These are phyloP conservation scores for Megaceryle alcyon DNA, from an alignment of 2,797 vertebrate species.

Conservation along the genomic window DNA sequence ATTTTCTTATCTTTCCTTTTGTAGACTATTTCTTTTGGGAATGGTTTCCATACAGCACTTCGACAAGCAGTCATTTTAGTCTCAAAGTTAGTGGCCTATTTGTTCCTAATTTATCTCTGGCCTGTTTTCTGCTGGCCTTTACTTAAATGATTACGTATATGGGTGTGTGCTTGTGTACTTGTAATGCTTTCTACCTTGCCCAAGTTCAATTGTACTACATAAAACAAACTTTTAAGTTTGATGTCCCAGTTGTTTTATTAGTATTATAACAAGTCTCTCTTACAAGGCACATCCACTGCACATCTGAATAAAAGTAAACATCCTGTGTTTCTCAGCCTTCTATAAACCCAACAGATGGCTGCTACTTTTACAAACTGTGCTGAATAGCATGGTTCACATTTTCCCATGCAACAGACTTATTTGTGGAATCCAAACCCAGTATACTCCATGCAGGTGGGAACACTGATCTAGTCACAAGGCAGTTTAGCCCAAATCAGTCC, in stretches of 20 bases:
- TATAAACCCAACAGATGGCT: conserved; percentile 60
- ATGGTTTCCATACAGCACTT: neutral
- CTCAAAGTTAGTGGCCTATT: neutral
- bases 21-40: neutral
- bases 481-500: neutral
- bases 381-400: conserved; percentile 15
- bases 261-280: neutral
- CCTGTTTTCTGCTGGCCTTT: conserved; percentile 23
- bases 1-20: neutral
- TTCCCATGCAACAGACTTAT: conserved; percentile 54
- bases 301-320: conserved; percentile 55
- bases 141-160: neutral
- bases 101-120: neutral
- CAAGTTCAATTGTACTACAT: neutral
- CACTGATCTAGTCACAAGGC: neutral
- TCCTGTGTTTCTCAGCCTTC: conserved; percentile 61
- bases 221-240: neutral
- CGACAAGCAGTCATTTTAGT: neutral
- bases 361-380: conserved; percentile 41
- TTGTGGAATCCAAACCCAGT: conserved; percentile 36
- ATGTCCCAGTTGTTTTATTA: conserved; percentile 23
- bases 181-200: neutral
- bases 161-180: neutral
- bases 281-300: conserved; percentile 2
- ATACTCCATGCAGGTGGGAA: conserved; percentile 13